phyloP scores from a whole-genome alignment of 1,140 invertebrate species.

The Lethrus apterus region DNA sequence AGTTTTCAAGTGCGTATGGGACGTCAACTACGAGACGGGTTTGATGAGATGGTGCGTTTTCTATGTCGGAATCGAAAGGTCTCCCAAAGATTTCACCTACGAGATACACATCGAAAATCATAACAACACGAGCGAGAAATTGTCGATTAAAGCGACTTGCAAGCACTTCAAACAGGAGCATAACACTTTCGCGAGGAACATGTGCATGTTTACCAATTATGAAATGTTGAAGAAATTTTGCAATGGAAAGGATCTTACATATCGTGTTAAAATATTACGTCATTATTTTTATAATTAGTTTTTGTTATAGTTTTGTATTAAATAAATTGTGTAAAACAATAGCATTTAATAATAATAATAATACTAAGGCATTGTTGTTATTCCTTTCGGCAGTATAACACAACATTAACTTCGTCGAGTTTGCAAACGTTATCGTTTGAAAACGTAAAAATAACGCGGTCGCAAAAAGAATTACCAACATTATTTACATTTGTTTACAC shows the following conservation, averaged over 20 bases:
- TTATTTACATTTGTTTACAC: too few species aligned
- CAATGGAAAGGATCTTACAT: neutral
- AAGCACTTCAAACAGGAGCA: neutral
- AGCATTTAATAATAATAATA: too few species aligned
- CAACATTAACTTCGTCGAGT: too few species aligned
- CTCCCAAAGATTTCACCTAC: neutral
- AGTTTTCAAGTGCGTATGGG: constrained; percentile 7
- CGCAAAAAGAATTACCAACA: too few species aligned
- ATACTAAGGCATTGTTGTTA: too few species aligned
- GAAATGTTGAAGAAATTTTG: neutral
- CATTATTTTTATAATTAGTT: neutral
- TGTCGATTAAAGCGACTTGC: neutral
- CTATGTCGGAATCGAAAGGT: neutral
- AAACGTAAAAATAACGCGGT: too few species aligned
- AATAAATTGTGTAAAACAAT: too few species aligned
- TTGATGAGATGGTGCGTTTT: constrained; percentile 5
- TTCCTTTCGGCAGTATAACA: too few species aligned
- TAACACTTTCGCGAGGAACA: neutral
- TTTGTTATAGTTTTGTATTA: too few species aligned
- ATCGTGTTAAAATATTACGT: neutral
- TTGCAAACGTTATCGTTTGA: too few species aligned
- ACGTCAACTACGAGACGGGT: constrained; percentile 1
- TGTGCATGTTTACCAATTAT: constrained; percentile 6
- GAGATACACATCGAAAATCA: neutral
- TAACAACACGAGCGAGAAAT: neutral